Evolutionary conservation across 2,888 invertebrate genomes (phyloP).

Genomic region (Tetheella fluctuosa): DNA sequence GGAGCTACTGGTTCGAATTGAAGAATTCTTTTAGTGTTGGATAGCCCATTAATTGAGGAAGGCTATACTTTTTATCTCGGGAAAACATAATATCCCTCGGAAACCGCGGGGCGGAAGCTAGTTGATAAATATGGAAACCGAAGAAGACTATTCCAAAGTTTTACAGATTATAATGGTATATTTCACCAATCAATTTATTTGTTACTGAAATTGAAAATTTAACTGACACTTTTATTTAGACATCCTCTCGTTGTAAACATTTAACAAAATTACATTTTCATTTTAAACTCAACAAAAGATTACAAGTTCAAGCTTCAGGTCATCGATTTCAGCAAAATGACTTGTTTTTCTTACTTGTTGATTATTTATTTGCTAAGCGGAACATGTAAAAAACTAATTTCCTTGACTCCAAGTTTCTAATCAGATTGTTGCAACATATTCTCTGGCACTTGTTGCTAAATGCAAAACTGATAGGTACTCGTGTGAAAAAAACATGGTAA

Average conservation of each 20-base stretch:
- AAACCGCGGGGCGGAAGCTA: too few relatives aligned
- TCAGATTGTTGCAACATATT: constrained; percentile 41
- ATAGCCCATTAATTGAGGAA: too few relatives aligned
- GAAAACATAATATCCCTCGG: too few relatives aligned
- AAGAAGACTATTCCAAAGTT: too few relatives aligned
- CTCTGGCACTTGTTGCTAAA: constrained; percentile 39
- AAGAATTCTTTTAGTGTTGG: too few relatives aligned
- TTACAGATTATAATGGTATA: too few relatives aligned
- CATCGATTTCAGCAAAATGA: neutral
- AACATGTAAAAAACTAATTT: constrained; percentile 41
- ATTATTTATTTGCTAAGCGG: constrained; percentile 29
- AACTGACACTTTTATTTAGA: too few relatives aligned
- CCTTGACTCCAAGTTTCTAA: constrained; percentile 50
- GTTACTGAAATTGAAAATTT: too few relatives aligned
- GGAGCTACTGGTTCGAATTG: too few relatives aligned
- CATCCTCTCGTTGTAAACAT: neutral
- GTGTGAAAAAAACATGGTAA: constrained; percentile 5
- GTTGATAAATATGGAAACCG: too few relatives aligned
- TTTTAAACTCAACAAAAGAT: neutral
- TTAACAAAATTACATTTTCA: neutral
- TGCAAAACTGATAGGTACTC: constrained; percentile 33
- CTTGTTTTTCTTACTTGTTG: neutral
- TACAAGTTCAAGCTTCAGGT: constrained; percentile 3
- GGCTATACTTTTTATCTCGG: too few relatives aligned
- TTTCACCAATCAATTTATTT: too few relatives aligned